Conservation (phyloP, 2,888 invertebrate genomes). For the Synanthedon tipuliformis region DNA sequence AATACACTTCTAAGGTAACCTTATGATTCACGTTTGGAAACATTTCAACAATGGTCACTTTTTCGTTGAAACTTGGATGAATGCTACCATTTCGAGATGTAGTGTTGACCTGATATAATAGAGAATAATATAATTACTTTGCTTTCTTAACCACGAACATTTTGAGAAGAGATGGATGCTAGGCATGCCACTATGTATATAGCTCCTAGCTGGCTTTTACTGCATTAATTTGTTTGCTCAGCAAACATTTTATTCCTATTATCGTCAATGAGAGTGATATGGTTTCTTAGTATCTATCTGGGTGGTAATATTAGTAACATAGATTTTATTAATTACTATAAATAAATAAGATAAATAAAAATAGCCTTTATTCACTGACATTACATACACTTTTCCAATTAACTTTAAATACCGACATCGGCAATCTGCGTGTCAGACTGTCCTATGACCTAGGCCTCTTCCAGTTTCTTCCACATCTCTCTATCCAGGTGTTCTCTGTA, state of each 20-base stretch:
- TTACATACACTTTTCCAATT: no score
- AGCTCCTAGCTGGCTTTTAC: neutral
- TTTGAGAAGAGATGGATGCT: neutral
- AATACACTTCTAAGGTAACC: slow-evolving; percentile 74
- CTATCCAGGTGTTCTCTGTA: no score
- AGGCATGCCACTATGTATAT: neutral
- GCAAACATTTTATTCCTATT: neutral
- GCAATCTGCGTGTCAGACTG: no score
- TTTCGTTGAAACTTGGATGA: slow-evolving; percentile 81
- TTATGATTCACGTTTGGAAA: slow-evolving; percentile 84
- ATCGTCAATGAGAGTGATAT: no score
- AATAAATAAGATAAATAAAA: no score
- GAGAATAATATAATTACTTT: neutral
- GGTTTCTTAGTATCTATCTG: no score
- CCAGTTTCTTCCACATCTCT: no score
- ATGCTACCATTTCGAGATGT: slow-evolving; percentile 70
- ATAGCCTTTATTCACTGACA: no score
- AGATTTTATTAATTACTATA: no score
- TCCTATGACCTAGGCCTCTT: no score
- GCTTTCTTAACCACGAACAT: neutral
- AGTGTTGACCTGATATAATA: slow-evolving; percentile 72
- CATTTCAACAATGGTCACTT: slow-evolving; percentile 81
- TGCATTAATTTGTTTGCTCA: neutral
- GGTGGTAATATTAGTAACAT: no score
- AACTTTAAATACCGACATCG: no score